Evolutionary conservation across 2,113 vertebrate genomes (phyloP).

Genomic region (Elephas maximus): DNA sequence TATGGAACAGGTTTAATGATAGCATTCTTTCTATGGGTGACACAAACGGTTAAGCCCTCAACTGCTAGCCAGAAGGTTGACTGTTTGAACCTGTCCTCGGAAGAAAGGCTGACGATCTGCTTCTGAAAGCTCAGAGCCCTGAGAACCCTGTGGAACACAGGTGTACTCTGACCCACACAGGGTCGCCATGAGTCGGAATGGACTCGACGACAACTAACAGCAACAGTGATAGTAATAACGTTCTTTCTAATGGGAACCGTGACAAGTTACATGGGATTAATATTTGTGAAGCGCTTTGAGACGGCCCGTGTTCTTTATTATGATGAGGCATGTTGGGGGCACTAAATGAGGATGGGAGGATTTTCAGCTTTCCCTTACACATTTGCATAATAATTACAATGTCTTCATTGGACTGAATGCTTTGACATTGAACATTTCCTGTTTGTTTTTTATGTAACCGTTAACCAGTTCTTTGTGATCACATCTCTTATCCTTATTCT

Average conservation of each 20-base stretch:
- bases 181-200: background rate
- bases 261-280: background rate
- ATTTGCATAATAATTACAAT: background rate
- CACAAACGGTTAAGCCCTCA: background rate
- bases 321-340: background rate
- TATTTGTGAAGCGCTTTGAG: background rate
- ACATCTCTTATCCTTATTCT: background rate
- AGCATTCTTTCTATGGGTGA: background rate
- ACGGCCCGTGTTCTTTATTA: background rate
- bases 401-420: background rate
- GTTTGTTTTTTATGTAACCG: background rate
- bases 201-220: background rate
- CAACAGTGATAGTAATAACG: background rate
- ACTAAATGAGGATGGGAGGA: background rate
- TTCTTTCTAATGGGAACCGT: background rate
- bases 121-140: background rate
- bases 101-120: background rate
- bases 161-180: background rate
- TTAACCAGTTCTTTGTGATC: background rate
- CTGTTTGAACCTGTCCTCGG: background rate
- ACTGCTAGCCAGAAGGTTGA: background rate
- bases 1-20: background rate
- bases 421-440: background rate
- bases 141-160: background rate
- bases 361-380: background rate